These are phyloP conservation scores for Ommatoiulus sabulosus DNA, from an alignment of 2,888 invertebrate genomes.

Conservation along the genomic window DNA sequence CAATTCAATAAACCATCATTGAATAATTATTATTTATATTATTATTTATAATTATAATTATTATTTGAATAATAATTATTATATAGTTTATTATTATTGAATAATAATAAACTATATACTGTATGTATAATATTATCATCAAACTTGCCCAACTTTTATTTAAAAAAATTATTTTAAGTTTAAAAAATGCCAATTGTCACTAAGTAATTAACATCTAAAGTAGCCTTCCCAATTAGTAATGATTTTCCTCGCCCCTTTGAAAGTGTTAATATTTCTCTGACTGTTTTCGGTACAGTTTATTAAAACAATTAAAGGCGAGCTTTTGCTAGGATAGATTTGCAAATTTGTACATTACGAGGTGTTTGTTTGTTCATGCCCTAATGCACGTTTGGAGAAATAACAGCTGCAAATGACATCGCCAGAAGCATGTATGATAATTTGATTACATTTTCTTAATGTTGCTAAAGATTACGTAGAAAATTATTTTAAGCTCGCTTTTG, in stretches of 20 bases:
- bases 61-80: too few relatives aligned
- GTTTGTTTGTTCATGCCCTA: not conserved
- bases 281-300: not conserved
- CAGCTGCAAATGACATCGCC: constrained; percentile 30
- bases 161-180: not conserved
- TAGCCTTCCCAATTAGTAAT: not conserved
- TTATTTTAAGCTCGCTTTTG: constrained; percentile 13
- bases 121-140: not conserved
- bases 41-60: too few relatives aligned
- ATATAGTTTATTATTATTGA: too few relatives aligned
- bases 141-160: not conserved
- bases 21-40: too few relatives aligned
- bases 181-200: not conserved
- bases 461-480: not conserved
- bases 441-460: constrained; percentile 35
- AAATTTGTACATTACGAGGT: not conserved
- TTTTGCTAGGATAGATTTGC: not conserved
- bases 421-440: not conserved
- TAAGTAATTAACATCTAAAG: not conserved
- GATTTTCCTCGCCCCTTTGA: not conserved
- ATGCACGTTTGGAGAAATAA: not conserved
- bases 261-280: not conserved
- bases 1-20: too few relatives aligned
- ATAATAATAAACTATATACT: too few relatives aligned
- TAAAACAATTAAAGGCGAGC: constrained; percentile 15